Evolutionary conservation across 2,113 vertebrate species (phyloP), one percentile per base, ranked within the genome.

Genomic region (Notechis scutatus): DNA sequence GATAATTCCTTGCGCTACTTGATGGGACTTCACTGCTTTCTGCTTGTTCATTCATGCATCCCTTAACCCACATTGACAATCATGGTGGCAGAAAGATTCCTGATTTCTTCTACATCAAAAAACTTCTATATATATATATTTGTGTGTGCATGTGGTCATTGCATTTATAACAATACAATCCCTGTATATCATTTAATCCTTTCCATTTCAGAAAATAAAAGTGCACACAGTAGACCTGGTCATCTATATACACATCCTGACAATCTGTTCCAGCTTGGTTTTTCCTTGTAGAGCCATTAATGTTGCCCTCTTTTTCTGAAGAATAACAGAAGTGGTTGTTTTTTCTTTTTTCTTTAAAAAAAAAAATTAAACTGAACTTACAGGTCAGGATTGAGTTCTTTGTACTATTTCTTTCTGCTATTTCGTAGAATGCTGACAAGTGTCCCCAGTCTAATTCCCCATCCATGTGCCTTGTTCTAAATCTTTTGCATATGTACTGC

Each of bases 41-140:
- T 93, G 56, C 52, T 88, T 45, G 69, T n/a, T 85, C 26, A 42
- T 59, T 91, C 85, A 56, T 56, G 39, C 45, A 59, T 89, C 42
- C 34, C 7, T 23, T 92, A 89, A 92, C 86, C 24, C 52, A 94
- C 56, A 23, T 50, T 88, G 56, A 94, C 91, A 90, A 47, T 20
- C 64, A 14, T 69, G 29, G 81, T 64, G 74, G 56, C 81, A 23
- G 39, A 64, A 86, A 93, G 81, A 87, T 74, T 90, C 0, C 50
- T 85, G 42, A 56, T 89, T 90, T 15, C 81, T 61, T 74, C 64
- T 74, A 74, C 29, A 15, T 74, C 64, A 74, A 5, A 74, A 5
- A 26, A 55, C 85, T 87, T 92, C 3, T 45, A 9, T 7, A 61
- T 15, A 42, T 23, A 42, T 6, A 2, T 34, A 1, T 90, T 47